Conservation (phyloP, 2,113 vertebrate genomes). For the Crotalus horridus region DNA sequence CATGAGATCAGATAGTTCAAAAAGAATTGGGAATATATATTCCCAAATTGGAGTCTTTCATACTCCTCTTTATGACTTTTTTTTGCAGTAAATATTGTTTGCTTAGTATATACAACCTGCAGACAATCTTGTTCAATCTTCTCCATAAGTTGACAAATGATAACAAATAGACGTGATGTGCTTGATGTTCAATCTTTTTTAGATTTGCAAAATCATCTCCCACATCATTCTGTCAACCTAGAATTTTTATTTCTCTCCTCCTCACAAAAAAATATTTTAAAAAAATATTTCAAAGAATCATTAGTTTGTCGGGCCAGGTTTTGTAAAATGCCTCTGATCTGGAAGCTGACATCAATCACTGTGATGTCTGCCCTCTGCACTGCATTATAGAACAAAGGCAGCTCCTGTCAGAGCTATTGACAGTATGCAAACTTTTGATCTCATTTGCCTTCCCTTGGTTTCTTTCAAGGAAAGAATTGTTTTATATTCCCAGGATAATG, state of each 20-base stretch:
- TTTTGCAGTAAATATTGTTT: neutral
- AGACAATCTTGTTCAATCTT: neutral
- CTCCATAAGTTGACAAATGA: neutral
- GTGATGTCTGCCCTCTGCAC: neutral
- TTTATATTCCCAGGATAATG: neutral
- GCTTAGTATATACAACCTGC: neutral
- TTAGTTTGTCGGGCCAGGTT: neutral
- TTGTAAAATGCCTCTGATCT: neutral
- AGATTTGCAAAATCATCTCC: neutral
- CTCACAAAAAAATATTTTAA: neutral
- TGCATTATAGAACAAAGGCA: neutral
- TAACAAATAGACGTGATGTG: neutral
- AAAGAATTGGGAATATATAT: neutral
- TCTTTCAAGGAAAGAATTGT: neutral
- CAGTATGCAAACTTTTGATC: neutral
- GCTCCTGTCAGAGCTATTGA: neutral
- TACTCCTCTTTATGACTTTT: neutral
- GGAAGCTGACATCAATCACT: neutral
- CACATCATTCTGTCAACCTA: neutral
- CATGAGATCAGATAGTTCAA: neutral
- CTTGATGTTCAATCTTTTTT: neutral
- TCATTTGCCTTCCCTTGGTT: neutral
- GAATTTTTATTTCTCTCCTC: neutral
- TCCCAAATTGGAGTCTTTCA: neutral
- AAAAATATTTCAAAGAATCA: neutral